phyloP scores from a whole-genome alignment of 2,797 vertebrate species.

The Trematomus bernacchii region DNA sequence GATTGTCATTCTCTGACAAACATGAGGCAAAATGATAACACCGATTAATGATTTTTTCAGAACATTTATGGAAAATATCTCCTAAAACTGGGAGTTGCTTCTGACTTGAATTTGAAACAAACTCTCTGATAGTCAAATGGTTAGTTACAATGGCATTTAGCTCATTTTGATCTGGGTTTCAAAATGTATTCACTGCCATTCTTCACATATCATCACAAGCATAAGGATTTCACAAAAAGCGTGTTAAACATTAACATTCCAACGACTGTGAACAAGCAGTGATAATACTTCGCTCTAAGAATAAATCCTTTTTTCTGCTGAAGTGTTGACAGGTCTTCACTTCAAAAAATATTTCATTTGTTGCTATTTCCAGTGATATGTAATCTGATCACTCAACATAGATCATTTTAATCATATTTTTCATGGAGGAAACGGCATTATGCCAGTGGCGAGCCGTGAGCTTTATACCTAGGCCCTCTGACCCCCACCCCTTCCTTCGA shows the following conservation, averaged over 20 bases:
- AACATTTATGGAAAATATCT: conserved; percentile 69
- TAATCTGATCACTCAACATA: conserved; percentile 20
- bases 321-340: conserved; percentile 43
- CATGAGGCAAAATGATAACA: conserved; percentile 73
- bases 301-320: conserved; percentile 37
- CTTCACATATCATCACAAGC: conserved; percentile 50
- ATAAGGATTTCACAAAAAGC: conserved; percentile 56
- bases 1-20: conserved; percentile 79
- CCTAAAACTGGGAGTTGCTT: conserved; percentile 57
- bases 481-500: too few relatives aligned
- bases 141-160: conserved; percentile 43
- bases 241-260: conserved; percentile 60
- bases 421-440: not conserved
- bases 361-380: conserved; percentile 18
- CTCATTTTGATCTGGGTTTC: conserved; percentile 44
- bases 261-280: conserved; percentile 49
- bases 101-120: conserved; percentile 70
- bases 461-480: too few relatives aligned
- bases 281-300: conserved; percentile 54
- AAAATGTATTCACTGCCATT: conserved; percentile 54
- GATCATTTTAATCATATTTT: conserved; percentile 44
- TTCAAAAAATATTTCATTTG: conserved; percentile 30
- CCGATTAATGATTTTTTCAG: conserved; percentile 77
- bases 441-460: too few relatives aligned
- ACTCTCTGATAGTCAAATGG: conserved; percentile 54